These are phyloP conservation scores for Hucho hucho DNA, from an alignment of 2,113 vertebrate species.

Conservation along the genomic window DNA sequence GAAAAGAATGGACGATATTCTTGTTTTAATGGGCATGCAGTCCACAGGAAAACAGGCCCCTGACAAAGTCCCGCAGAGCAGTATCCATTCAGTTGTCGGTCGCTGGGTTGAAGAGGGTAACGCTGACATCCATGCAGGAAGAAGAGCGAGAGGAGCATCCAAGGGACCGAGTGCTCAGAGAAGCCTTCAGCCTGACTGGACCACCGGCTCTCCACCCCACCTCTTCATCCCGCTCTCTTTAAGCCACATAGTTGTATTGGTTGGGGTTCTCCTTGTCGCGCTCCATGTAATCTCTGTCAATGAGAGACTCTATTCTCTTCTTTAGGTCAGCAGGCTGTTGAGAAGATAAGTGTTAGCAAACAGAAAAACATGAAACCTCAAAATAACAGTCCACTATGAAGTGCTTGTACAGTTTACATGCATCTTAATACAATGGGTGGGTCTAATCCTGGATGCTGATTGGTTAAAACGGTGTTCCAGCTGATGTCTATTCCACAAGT, in stretches of 20 bases:
- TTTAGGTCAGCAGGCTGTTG: slow-evolving; percentile 98
- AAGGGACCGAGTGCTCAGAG: slow-evolving; percentile 78
- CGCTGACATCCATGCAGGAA: slow-evolving; percentile 83
- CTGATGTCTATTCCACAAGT: too few relatives aligned
- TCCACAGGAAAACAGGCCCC: slow-evolving; percentile 84
- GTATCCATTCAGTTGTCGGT: slow-evolving; percentile 86
- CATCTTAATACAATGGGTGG: neutral
- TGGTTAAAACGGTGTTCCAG: too few relatives aligned
- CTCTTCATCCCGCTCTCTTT: slow-evolving; percentile 61
- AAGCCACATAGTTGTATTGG: slow-evolving; percentile 99
- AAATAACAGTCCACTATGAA: neutral
- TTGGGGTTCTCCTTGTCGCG: slow-evolving; percentile 99
- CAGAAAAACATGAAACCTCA: neutral
- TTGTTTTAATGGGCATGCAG: slow-evolving; percentile 86
- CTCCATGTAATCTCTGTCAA: slow-evolving; percentile 99
- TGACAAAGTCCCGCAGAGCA: slow-evolving; percentile 80
- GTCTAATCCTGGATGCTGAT: too few relatives aligned
- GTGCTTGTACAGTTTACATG: neutral
- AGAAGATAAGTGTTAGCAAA: slow-evolving; percentile 31
- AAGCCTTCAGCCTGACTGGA: slow-evolving; percentile 76
- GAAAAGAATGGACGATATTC: slow-evolving; percentile 79
- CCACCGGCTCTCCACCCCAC: slow-evolving; percentile 58
- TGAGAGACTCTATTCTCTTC: slow-evolving; percentile 99
- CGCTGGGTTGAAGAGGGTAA: slow-evolving; percentile 82
- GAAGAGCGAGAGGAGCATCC: slow-evolving; percentile 55